Percentiles rank a stretch among this genome's conserved stretches.
These are phyloP conservation scores for Tonatia bakeri DNA, from an alignment of 2,113 vertebrate species.

Conservation along the genomic window DNA sequence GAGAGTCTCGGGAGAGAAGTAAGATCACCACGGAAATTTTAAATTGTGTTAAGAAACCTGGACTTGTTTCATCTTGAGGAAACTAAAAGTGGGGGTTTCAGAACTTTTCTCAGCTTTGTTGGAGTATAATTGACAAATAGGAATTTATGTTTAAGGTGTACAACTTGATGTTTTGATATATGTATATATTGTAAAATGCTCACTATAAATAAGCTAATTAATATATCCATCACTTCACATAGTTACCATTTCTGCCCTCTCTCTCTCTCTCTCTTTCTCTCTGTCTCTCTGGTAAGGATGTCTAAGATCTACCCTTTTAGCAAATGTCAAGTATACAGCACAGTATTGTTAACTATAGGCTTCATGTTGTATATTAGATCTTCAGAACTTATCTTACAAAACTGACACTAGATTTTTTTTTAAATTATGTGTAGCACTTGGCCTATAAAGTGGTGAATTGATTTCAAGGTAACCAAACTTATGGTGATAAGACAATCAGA, in stretches of 20 bases:
- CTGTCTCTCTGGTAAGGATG: neutral
- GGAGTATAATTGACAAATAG: neutral
- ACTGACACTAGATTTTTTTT: neutral
- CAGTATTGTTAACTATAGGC: neutral
- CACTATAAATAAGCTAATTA: neutral
- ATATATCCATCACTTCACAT: neutral
- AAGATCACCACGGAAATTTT: neutral
- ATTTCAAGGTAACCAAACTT: neutral
- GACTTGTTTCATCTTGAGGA: neutral
- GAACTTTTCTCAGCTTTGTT: neutral
- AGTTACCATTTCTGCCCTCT: neutral
- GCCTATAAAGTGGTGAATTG: neutral
- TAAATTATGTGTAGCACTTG: neutral
- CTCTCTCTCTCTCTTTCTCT: neutral
- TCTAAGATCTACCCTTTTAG: neutral
- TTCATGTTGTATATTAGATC: neutral
- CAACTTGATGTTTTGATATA: neutral
- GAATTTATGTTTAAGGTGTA: neutral
- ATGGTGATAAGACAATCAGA: neutral
- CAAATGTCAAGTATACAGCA: neutral
- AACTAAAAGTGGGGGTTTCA: neutral
- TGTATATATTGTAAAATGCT: neutral
- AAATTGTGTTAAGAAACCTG: neutral
- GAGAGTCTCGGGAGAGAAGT: neutral
- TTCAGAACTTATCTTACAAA: neutral